Evolutionary conservation across 2,888 invertebrate species (phyloP).

Genomic region (Drosophila neoperkinsi): DNA sequence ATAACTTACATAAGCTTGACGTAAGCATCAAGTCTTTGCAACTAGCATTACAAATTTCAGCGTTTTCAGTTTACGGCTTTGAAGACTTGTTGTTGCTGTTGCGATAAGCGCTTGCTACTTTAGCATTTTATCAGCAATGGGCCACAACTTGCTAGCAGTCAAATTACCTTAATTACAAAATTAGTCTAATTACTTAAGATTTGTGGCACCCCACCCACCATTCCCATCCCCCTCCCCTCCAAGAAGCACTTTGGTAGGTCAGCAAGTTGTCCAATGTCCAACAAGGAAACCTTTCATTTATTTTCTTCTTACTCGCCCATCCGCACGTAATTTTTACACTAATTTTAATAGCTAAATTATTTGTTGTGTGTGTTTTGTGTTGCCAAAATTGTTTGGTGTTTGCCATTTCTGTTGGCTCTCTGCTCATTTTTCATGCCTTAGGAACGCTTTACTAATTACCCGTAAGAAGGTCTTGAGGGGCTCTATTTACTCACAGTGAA

Average conservation of each 20-base stretch:
- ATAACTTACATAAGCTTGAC: slow-evolving; percentile 7
- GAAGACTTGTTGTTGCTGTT: slow-evolving; percentile 11
- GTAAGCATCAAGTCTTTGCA: neutral
- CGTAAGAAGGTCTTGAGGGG: slow-evolving; percentile 7
- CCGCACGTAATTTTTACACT: slow-evolving; percentile 72
- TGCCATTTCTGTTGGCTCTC: slow-evolving; percentile 27
- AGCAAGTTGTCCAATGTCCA: slow-evolving; percentile 48
- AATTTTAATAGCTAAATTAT: slow-evolving; percentile 73
- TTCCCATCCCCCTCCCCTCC: neutral
- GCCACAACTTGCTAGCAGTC: slow-evolving; percentile 51
- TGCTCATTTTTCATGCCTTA: slow-evolving; percentile 54
- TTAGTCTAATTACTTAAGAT: slow-evolving; percentile 73
- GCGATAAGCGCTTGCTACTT: slow-evolving; percentile 45
- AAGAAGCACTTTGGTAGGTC: slow-evolving; percentile 51
- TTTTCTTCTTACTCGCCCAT: slow-evolving; percentile 37
- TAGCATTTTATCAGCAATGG: slow-evolving; percentile 63
- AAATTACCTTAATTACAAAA: slow-evolving; percentile 73
- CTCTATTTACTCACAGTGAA: slow-evolving; percentile 2
- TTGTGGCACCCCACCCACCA: slow-evolving; percentile 29
- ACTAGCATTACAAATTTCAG: slow-evolving; percentile 1
- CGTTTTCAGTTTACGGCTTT: neutral
- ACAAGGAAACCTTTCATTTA: neutral
- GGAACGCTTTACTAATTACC: slow-evolving; percentile 50
- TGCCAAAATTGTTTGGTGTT: slow-evolving; percentile 43
- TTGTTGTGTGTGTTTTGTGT: slow-evolving; percentile 49